Base-by-base conservation (phyloP, 37 sponge, comb jelly and placozoan species). In the Axinella damicornis region DNA sequence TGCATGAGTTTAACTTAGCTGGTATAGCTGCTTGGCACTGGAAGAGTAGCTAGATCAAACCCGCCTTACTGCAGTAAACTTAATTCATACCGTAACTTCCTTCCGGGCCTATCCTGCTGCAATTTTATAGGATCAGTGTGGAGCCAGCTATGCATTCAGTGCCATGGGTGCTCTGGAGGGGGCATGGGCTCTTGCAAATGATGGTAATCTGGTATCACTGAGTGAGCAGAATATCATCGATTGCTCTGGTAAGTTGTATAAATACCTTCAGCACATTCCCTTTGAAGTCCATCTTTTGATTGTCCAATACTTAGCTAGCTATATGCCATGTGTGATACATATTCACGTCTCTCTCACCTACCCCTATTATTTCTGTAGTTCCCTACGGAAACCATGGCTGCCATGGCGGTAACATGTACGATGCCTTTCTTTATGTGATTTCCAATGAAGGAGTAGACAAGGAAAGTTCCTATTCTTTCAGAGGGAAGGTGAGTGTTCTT, bases 141-240 rank as follows among this genome's bases (percentile, higher is more conserved):
- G 91, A 11, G 65, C 65, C 57, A 71, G 72, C 34, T 89, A 89
- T 79, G 90, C 90, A 22, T 89, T 89, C 33, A 21, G 74, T 22
- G 74, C 90, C 17, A 74, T 80, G 55, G 94, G 83, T 36, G 84
- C 87, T 67, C 84, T 78, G 12, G 91, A 90, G 70, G 87, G 90
- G 66, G 77, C 87, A 36, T 78, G 27, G 15, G 86, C 88, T n/a
- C 84, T 91, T 41, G 80, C 88, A 21, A n/a, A n/a, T n/a, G 71
- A 61, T 13, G 89, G 89, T 33, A 77, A 80, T 25, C 80, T 85
- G 18, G 70, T 69, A 4, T 53, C 70, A 0, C 85, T 94, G 65
- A 90, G 91, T 81, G 92, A 91, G 84, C 95, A 94, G 77, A 90
- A 94, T 56, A 84, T 94, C 19, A 80, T 94, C 33, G 94, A 94